These are phyloP conservation scores for Gallinago undulata DNA, from an alignment of 2,113 vertebrate genomes.

Conservation along the genomic window DNA sequence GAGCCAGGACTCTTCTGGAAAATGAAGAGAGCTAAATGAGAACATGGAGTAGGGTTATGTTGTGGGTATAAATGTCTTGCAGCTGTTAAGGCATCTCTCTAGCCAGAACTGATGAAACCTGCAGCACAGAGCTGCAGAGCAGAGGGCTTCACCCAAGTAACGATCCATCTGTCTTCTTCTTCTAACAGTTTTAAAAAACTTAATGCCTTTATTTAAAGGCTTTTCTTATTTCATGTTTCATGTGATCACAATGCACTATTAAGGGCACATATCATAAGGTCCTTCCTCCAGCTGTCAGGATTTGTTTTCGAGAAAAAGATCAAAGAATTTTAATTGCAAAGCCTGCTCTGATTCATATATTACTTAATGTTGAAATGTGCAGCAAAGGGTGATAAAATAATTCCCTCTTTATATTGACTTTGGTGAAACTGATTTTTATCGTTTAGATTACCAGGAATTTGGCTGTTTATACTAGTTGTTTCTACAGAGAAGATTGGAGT, in stretches of 20 bases:
- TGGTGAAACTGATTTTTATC: neutral
- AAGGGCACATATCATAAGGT: neutral
- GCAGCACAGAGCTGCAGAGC: slow-evolving; percentile 38
- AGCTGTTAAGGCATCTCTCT: slow-evolving; percentile 37
- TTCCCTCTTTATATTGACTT: neutral
- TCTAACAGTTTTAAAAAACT: neutral
- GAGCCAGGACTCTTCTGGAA: slow-evolving; percentile 30
- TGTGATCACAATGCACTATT: neutral
- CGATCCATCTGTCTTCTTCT: neutral
- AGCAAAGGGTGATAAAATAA: neutral
- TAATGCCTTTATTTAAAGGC: neutral
- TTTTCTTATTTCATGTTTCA: neutral
- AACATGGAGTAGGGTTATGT: neutral
- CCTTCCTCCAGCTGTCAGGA: neutral
- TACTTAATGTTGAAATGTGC: neutral
- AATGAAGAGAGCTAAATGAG: neutral
- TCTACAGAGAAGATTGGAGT: neutral
- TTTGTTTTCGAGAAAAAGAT: neutral
- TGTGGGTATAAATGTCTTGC: slow-evolving; percentile 45
- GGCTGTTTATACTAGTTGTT: neutral
- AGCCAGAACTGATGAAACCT: slow-evolving; percentile 18
- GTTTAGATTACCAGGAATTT: neutral
- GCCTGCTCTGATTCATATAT: neutral
- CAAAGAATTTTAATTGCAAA: neutral
- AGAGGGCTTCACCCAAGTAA: neutral